Percentiles rank a stretch among this genome's conserved stretches.
phyloP scores from a whole-genome alignment of 1,140 invertebrate species.

The Hyphantria cunea region DNA sequence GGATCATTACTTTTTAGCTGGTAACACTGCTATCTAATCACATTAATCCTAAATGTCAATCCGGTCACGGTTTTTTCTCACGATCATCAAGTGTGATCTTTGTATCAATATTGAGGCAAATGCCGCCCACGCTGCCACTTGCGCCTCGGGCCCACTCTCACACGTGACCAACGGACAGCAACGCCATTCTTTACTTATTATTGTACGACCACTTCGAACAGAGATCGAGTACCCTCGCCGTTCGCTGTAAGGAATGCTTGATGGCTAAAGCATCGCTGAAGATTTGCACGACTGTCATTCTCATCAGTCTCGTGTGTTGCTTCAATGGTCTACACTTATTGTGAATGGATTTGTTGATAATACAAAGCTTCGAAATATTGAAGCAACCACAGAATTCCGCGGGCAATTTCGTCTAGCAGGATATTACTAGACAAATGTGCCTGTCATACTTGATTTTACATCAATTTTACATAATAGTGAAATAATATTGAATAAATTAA shows the following conservation, averaged over 20 bases:
- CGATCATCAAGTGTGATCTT: slow-evolving; percentile 26
- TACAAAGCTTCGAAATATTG: slow-evolving; percentile 33
- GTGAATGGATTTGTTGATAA: slow-evolving; percentile 48
- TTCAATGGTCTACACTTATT: slow-evolving; percentile 57
- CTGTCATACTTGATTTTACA: background rate
- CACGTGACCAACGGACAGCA: slow-evolving; percentile 57
- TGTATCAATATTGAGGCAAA: background rate
- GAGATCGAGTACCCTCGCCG: slow-evolving; percentile 46
- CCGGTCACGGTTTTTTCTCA: slow-evolving; percentile 19
- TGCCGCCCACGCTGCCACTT: slow-evolving; percentile 69
- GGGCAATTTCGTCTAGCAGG: slow-evolving; percentile 11
- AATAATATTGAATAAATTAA: slow-evolving; percentile 15
- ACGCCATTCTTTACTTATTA: slow-evolving; percentile 57
- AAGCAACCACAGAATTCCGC: slow-evolving; percentile 38
- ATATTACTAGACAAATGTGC: background rate
- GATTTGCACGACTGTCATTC: slow-evolving; percentile 64
- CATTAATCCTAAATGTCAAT: slow-evolving; percentile 18
- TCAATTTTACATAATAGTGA: slow-evolving; percentile 13
- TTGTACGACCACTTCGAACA: slow-evolving; percentile 42
- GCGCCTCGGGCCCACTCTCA: slow-evolving; percentile 56
- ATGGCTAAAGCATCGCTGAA: slow-evolving; percentile 48
- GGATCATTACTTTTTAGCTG: slow-evolving; percentile 8
- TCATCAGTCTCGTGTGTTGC: slow-evolving; percentile 51
- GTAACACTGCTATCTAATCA: slow-evolving; percentile 23
- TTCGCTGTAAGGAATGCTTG: slow-evolving; percentile 46